A percentile compares a stretch with the other conserved stretches of the same genome.
These are phyloP conservation scores for Triplophysa siluroides DNA, from an alignment of 2,113 vertebrate genomes.

Conservation along the genomic window DNA sequence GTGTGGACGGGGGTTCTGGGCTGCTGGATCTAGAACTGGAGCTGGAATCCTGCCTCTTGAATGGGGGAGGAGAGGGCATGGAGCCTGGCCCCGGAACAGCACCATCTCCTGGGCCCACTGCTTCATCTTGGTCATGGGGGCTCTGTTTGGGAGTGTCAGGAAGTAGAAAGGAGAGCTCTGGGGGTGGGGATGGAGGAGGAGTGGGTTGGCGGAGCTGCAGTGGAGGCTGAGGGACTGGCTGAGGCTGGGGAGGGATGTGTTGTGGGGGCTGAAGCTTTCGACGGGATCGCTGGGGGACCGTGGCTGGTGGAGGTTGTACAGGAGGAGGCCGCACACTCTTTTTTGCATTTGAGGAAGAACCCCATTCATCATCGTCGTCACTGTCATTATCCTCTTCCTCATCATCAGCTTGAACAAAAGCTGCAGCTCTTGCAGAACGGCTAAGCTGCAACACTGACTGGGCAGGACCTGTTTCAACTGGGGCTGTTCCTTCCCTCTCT, in stretches of 20 bases:
- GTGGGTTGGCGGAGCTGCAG: constrained; percentile 77
- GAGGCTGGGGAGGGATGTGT: constrained; percentile 75
- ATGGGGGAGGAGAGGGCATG: constrained; percentile 47
- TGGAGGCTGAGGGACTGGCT: constrained; percentile 69
- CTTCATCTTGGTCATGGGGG: constrained; percentile 69
- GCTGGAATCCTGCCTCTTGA: constrained; percentile 71
- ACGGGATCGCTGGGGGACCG: constrained; percentile 64
- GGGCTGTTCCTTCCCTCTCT: constrained; percentile 68
- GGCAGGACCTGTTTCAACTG: constrained; percentile 63
- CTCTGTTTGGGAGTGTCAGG: constrained; percentile 82
- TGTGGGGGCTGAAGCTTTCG: constrained; percentile 78
- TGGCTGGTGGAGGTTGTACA: constrained; percentile 55
- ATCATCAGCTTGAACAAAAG: constrained; percentile 60
- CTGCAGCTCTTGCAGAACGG: constrained; percentile 60
- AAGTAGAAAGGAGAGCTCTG: constrained; percentile 72
- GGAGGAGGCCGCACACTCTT: constrained; percentile 55
- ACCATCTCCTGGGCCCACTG: constrained; percentile 54
- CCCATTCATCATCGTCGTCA: constrained; percentile 73
- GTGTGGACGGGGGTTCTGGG: constrained; percentile 67
- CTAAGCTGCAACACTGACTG: constrained; percentile 68
- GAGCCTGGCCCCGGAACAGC: constrained; percentile 34
- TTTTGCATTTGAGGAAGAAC: constrained; percentile 52
- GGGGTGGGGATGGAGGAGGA: constrained; percentile 76
- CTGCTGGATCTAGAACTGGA: constrained; percentile 77
- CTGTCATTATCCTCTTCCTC: constrained; percentile 66